A percentile compares a stretch with the other conserved stretches of the same genome.
Evolutionary conservation across 1,140 invertebrate genomes (phyloP).

Genomic region (Spodoptera frugiperda): DNA sequence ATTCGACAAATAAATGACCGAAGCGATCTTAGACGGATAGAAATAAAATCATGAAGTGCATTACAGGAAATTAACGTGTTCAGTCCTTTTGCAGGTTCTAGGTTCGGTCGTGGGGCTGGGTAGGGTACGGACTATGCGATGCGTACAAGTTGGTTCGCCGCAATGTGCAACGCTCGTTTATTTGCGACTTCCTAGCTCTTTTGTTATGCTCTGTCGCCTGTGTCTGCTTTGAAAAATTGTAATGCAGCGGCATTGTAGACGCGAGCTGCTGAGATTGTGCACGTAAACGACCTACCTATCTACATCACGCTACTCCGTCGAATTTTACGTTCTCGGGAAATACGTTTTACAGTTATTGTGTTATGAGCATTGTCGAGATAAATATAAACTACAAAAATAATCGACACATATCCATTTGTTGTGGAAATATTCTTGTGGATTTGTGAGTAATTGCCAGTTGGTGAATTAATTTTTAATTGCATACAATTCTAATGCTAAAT

Average conservation of each 20-base stretch:
- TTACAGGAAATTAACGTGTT: constrained; percentile 5
- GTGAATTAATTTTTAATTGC: too few species aligned
- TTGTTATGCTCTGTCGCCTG: constrained; percentile 82
- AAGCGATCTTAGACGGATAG: constrained; percentile 2
- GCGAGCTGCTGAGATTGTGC: constrained; percentile 72
- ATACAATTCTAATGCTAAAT: too few species aligned
- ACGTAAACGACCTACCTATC: constrained; percentile 49
- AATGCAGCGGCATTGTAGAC: constrained; percentile 78
- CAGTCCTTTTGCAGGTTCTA: not conserved
- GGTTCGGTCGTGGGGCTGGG: constrained; percentile 39
- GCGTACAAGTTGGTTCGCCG: constrained; percentile 67
- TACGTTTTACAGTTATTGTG: not conserved
- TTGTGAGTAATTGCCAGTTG: too few species aligned
- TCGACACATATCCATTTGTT: too few species aligned
- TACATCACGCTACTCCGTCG: not conserved
- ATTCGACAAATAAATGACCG: constrained; percentile 17
- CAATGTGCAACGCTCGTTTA: constrained; percentile 74
- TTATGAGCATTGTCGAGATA: too few species aligned
- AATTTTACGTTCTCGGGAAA: constrained; percentile 28
- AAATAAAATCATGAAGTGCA: constrained; percentile 24
- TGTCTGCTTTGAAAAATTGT: constrained; percentile 85
- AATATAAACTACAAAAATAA: too few species aligned
- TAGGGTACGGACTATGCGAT: constrained; percentile 31
- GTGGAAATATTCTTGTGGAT: too few species aligned
- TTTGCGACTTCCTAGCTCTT: constrained; percentile 83